Percentiles rank a stretch among this genome's conserved stretches.
Evolutionary conservation across 2,888 invertebrate genomes (phyloP).

Genomic region (Phlogophora meticulosa): DNA sequence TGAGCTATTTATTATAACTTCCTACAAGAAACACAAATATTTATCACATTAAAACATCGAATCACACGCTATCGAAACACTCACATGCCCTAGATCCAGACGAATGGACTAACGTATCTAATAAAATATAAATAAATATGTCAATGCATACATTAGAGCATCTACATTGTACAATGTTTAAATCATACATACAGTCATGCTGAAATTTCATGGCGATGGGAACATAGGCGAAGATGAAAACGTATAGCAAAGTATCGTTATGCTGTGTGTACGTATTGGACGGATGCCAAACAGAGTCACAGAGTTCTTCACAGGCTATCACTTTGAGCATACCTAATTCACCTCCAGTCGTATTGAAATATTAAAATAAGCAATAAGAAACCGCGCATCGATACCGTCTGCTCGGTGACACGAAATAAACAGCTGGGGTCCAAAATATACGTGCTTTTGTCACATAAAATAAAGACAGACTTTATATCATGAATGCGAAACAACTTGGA

Average conservation of each 20-base stretch:
- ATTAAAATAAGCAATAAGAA: conserved; percentile 66
- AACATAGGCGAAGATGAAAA: conserved; percentile 62
- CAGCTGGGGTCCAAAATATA: conserved; percentile 34
- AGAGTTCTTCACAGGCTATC: conserved; percentile 65
- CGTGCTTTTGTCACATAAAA: conserved; percentile 22
- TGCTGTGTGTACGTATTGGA: conserved; percentile 65
- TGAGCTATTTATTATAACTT: conserved; percentile 43
- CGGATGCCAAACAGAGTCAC: conserved; percentile 67
- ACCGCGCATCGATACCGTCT: conserved; percentile 39
- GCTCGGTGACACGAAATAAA: conserved; percentile 38
- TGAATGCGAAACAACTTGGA: conserved; percentile 27
- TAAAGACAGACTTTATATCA: conserved; percentile 25
- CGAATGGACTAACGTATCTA: conserved; percentile 12
- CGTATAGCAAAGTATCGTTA: conserved; percentile 56
- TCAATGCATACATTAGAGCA: conserved; percentile 45
- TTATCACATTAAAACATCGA: conserved; percentile 32
- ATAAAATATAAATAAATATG: conserved; percentile 52
- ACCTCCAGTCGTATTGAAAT: conserved; percentile 68
- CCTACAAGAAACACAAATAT: conserved; percentile 43
- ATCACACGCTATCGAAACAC: conserved; percentile 70
- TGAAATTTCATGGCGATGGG: conserved; percentile 43
- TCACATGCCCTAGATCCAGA: conserved; percentile 32
- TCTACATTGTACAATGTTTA: conserved; percentile 42
- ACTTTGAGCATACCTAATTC: conserved; percentile 69
- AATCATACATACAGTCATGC: conserved; percentile 39